A percentile compares a stretch with the other conserved stretches of the same genome.
phyloP scores from a whole-genome alignment of 1,140 invertebrate genomes.

The Melanaphis sacchari region DNA sequence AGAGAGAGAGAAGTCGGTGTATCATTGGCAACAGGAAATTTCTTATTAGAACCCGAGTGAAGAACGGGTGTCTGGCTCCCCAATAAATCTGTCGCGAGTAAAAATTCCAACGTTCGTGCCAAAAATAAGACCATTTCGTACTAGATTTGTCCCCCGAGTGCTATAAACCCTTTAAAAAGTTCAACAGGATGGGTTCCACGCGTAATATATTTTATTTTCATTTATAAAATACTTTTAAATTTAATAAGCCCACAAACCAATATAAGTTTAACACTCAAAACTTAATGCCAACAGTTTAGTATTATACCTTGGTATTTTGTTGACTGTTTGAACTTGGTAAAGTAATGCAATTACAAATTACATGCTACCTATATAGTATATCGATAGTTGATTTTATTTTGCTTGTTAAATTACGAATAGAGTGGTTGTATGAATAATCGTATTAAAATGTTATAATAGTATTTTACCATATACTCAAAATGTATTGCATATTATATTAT shows the following conservation, averaged over 20 bases:
- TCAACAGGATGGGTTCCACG: not conserved
- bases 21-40: conserved; percentile 49
- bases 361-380: not conserved
- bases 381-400: not conserved
- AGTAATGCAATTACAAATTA: not conserved
- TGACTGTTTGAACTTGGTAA: not conserved
- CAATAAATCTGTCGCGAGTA: conserved; percentile 49
- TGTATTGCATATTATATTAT: not conserved
- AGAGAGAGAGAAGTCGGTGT: not conserved
- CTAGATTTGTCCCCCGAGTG: conserved; percentile 11
- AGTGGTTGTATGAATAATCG: not conserved
- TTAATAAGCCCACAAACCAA: not conserved
- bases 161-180: conserved; percentile 20
- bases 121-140: conserved; percentile 44
- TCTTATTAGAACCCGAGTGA: conserved; percentile 40
- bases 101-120: conserved; percentile 44
- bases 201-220: not conserved
- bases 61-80: conserved; percentile 38
- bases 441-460: not conserved
- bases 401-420: not conserved
- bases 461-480: not conserved
- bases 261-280: not conserved
- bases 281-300: not conserved
- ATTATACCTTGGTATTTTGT: not conserved
- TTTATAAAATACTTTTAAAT: not conserved